These are phyloP conservation scores for Pocota personata DNA, from an alignment of 2,888 invertebrate genomes.

Conservation along the genomic window DNA sequence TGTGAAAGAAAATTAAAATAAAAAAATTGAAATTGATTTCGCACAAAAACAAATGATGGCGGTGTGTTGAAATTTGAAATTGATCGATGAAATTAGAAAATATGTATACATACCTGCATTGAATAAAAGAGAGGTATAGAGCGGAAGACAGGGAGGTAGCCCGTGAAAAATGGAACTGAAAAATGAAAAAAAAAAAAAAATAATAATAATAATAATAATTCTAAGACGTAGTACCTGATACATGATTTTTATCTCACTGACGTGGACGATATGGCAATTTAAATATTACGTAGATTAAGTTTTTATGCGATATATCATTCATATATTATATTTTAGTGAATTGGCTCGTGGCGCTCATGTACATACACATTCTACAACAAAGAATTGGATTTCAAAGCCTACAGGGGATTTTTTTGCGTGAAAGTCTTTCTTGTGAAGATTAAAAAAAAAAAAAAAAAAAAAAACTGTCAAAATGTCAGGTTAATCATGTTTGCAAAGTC, in stretches of 20 bases:
- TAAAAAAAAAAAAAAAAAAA: no score
- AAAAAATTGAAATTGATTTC: conserved; percentile 23
- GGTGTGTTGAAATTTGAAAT: conserved; percentile 42
- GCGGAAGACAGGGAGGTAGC: neutral
- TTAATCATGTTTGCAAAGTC: no score
- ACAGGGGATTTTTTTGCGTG: no score
- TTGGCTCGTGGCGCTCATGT: neutral
- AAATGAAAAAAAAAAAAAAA: neutral
- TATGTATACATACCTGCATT: neutral
- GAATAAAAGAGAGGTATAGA: neutral
- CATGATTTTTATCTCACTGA: neutral
- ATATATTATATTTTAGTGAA: neutral
- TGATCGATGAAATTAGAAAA: conserved; percentile 31
- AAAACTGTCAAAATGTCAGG: no score
- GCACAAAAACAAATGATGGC: conserved; percentile 38
- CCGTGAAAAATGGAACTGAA: neutral
- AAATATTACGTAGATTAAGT: neutral
- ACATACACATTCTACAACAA: neutral
- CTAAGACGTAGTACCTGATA: neutral
- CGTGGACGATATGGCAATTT: neutral
- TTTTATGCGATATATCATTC: neutral
- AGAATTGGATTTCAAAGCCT: neutral
- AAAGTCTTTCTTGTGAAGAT: no score
- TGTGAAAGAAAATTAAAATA: conserved; percentile 3
- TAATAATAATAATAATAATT: neutral